Conservation (phyloP, 2,888 invertebrate species). For the Stenolophus ochropezus region DNA sequence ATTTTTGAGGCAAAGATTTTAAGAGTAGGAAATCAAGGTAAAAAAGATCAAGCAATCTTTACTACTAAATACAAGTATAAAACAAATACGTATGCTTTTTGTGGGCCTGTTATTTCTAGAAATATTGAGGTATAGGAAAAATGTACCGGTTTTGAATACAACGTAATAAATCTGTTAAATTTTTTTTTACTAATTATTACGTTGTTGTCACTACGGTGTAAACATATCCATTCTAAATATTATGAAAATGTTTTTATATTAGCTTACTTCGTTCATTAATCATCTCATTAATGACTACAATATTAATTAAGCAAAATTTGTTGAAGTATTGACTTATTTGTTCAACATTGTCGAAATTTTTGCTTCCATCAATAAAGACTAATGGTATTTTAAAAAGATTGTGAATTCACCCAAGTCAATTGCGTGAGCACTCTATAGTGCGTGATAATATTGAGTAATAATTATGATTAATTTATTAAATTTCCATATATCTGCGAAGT, state of each 20-base stretch:
- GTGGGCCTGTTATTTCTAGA: too few species aligned
- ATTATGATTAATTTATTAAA: slow-evolving; percentile 32
- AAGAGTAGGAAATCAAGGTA: too few species aligned
- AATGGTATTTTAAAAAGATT: slow-evolving; percentile 18
- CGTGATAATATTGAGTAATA: slow-evolving; percentile 1
- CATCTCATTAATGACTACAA: background rate
- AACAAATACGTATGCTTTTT: too few species aligned
- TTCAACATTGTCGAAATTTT: slow-evolving; percentile 16
- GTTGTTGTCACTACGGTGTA: too few species aligned
- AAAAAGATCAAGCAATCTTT: too few species aligned
- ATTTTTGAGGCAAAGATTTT: too few species aligned
- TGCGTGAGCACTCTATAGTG: slow-evolving; percentile 5
- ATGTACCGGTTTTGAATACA: too few species aligned
- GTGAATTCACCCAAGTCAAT: background rate
- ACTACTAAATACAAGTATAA: too few species aligned
- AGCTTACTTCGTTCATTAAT: slow-evolving; percentile 27
- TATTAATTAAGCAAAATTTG: slow-evolving; percentile 26
- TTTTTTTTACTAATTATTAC: too few species aligned
- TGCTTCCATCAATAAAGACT: background rate
- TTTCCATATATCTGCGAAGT: background rate
- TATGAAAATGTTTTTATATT: background rate
- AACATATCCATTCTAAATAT: background rate
- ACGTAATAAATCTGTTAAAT: too few species aligned
- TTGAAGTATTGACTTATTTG: background rate
- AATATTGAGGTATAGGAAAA: too few species aligned